A percentile compares a stretch with the other conserved stretches of the same genome.
phyloP scores from a whole-genome alignment of 1,140 invertebrate species.

The Spodoptera frugiperda region DNA sequence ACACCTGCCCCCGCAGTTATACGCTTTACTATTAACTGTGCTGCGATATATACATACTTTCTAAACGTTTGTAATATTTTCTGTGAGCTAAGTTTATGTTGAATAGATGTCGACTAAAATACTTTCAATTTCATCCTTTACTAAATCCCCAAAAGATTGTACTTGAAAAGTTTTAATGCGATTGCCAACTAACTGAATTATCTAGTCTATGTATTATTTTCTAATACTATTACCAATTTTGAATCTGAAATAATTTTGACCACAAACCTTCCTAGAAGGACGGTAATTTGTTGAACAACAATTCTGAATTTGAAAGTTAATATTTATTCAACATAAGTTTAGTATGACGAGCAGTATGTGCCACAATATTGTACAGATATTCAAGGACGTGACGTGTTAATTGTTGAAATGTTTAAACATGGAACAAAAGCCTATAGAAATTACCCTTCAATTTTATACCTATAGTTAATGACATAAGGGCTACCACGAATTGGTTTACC shows the following conservation, averaged over 20 bases:
- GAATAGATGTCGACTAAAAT: background rate
- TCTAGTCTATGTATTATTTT: no score
- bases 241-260: no score
- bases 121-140: background rate
- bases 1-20: constrained; percentile 72
- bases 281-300: background rate
- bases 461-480: no score
- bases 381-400: constrained; percentile 4
- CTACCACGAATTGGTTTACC: no score
- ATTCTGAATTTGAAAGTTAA: background rate
- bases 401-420: background rate
- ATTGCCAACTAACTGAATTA: no score
- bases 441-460: no score
- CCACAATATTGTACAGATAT: constrained; percentile 28
- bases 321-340: constrained; percentile 9
- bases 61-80: constrained; percentile 46
- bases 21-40: constrained; percentile 68
- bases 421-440: no score
- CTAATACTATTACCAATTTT: no score
- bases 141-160: no score
- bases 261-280: no score
- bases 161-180: no score
- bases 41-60: constrained; percentile 73
- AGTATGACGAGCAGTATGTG: constrained; percentile 1
- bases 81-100: background rate